These are phyloP conservation scores for Danaus chrysippus DNA, from an alignment of 2,888 invertebrate species.

Conservation along the genomic window DNA sequence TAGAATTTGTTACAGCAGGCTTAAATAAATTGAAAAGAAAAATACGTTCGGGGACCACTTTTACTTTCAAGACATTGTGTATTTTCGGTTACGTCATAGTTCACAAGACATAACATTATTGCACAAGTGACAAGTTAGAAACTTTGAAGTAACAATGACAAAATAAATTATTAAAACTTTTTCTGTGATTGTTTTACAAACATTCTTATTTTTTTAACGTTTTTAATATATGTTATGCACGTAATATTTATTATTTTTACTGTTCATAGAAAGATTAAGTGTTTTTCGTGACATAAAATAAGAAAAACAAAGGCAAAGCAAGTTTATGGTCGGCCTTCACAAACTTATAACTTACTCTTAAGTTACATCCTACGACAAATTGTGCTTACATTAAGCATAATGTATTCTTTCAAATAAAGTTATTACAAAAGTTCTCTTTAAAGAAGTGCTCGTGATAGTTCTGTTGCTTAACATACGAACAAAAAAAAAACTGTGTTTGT, in stretches of 20 bases:
- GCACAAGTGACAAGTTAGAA: conserved; percentile 5
- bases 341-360: conserved; percentile 64
- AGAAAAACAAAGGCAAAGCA: conserved; percentile 41
- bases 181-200: background rate
- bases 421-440: conserved; percentile 8
- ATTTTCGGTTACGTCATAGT: conserved; percentile 1
- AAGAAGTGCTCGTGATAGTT: background rate
- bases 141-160: conserved; percentile 2
- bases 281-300: conserved; percentile 12
- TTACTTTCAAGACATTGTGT: background rate
- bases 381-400: conserved; percentile 45
- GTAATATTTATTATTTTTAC: background rate
- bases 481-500: no score
- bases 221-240: background rate
- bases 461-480: no score
- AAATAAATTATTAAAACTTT: background rate
- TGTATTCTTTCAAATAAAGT: conserved; percentile 22
- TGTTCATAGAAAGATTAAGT: background rate
- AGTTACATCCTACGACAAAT: conserved; percentile 54
- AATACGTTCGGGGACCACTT: background rate
- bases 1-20: no score
- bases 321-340: conserved; percentile 54
- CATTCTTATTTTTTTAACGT: background rate
- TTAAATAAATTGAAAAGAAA: background rate
- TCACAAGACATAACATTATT: background rate